Evolutionary conservation across 2,797 vertebrate genomes (phyloP).

Genomic region (Percopsis omiscomaycus): DNA sequence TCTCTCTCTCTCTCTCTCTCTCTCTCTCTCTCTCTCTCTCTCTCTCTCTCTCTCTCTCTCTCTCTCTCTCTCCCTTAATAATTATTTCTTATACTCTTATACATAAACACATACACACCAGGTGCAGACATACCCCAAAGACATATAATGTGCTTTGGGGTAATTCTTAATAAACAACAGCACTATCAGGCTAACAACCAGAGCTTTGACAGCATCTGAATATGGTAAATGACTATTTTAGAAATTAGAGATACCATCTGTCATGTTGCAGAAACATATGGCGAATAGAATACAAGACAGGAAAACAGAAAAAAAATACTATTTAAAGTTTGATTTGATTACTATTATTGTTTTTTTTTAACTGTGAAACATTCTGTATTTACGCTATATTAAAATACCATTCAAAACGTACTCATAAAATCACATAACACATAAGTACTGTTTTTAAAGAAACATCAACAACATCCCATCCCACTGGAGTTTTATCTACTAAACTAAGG

Average conservation of each 20-base stretch:
- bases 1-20: slow-evolving; percentile 5
- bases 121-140: slow-evolving; percentile 5
- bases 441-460: neutral
- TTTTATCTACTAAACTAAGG: slow-evolving; percentile 2
- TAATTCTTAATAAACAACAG: slow-evolving; percentile 33
- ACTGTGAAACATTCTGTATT: neutral
- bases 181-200: slow-evolving; percentile 53
- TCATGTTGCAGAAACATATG: slow-evolving; percentile 45
- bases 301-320: slow-evolving; percentile 18
- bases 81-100: neutral
- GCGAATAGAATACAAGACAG: slow-evolving; percentile 21
- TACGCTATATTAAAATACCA: neutral
- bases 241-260: slow-evolving; percentile 66
- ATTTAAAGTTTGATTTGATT: neutral
- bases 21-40: neutral
- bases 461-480: slow-evolving; percentile 1
- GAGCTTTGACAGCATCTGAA: slow-evolving; percentile 45
- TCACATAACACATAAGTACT: no score
- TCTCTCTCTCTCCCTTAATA: neutral
- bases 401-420: slow-evolving; percentile 1
- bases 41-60: neutral
- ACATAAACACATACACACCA: slow-evolving; percentile 10
- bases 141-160: slow-evolving; percentile 27
- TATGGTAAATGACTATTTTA: slow-evolving; percentile 58
- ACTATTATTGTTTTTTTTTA: neutral